Evolutionary conservation across 2,888 invertebrate species (phyloP), one percentile per base, ranked within the genome.

Genomic region (Caenorhabditis sinica): DNA sequence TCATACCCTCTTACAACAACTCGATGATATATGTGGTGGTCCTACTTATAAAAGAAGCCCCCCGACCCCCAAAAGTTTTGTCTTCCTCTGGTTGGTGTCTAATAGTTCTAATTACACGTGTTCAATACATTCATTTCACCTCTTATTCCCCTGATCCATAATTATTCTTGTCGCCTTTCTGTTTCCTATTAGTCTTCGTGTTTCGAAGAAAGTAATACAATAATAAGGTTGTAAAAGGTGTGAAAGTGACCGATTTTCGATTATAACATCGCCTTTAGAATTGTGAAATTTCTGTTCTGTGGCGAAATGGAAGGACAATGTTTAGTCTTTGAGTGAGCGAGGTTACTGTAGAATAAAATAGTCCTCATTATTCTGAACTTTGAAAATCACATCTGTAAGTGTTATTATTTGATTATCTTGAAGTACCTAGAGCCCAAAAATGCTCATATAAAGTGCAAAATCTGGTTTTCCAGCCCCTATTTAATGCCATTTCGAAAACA

Each of bases 241-340:
- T 75, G 66, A 75, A 66, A 66, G 65, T 66, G 45, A 58, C 58
- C 66, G 20, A 28, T 63, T 66, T 75, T n/a, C 40, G 43, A 76
- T 76, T 66, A 76, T 43, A 58, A 56, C 25, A 2, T n/a, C 28
- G 13, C 13, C 13, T 40, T 28, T 2, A 28, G 15, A 53, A 53
- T 28, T 15, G 28, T 13, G 28, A 4, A 23, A 56, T 28, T 17
- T 56, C 28, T 11, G 23, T 45, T 11, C 23, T 20, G 4, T 3
- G 4, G n/a, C 8, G 23, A 23, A 2, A n/a, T 0, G 11, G 8
- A 9, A 4, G 20, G 11, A 1, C n/a, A 3, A 25, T 25, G 9
- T 53, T 28, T 25, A 9, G 5, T 23, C 23, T 56, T 56, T 56
- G 8, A 13, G 1, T 23, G 2, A 28, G 13, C 8, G 4, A 8